Conservation (phyloP, 2,888 invertebrate species). For the Rugalucina vietnamica region DNA sequence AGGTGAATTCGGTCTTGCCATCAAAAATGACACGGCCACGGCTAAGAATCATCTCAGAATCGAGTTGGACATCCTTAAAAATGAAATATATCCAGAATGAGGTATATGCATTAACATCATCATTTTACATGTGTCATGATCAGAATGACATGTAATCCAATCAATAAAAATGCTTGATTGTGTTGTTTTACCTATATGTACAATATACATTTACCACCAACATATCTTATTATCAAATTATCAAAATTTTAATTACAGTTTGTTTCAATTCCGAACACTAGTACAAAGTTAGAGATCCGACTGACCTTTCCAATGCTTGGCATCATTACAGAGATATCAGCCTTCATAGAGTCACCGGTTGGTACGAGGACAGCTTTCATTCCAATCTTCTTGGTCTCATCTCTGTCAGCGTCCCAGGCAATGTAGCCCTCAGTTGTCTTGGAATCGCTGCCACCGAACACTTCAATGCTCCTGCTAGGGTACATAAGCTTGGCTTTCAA, state of each 20-base stretch:
- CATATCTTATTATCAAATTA: too few relatives aligned
- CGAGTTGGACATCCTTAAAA: conserved; percentile 67
- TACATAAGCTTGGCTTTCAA: conserved; percentile 57
- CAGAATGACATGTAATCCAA: too few relatives aligned
- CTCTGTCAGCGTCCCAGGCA: conserved; percentile 73
- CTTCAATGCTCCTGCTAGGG: conserved; percentile 62
- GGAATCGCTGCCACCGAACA: conserved; percentile 39
- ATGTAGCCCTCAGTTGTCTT: conserved; percentile 58
- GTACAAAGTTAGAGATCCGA: too few relatives aligned
- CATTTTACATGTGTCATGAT: too few relatives aligned
- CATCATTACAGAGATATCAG: conserved; percentile 67
- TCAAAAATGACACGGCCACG: conserved; percentile 68
- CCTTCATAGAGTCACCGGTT: conserved; percentile 53
- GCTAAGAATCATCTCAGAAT: conserved; percentile 69
- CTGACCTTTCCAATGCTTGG: conserved; percentile 73
- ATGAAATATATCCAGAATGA: background rate
- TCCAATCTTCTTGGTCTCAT: conserved; percentile 67
- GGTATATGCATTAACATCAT: too few relatives aligned
- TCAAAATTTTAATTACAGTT: too few relatives aligned
- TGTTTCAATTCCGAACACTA: too few relatives aligned
- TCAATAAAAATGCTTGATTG: too few relatives aligned
- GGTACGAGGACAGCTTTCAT: conserved; percentile 56
- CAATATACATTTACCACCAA: too few relatives aligned
- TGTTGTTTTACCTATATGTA: too few relatives aligned
- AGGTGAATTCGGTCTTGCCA: conserved; percentile 70